Conservation (phyloP, 2,888 invertebrate genomes). For the Athripsodes cinereus region DNA sequence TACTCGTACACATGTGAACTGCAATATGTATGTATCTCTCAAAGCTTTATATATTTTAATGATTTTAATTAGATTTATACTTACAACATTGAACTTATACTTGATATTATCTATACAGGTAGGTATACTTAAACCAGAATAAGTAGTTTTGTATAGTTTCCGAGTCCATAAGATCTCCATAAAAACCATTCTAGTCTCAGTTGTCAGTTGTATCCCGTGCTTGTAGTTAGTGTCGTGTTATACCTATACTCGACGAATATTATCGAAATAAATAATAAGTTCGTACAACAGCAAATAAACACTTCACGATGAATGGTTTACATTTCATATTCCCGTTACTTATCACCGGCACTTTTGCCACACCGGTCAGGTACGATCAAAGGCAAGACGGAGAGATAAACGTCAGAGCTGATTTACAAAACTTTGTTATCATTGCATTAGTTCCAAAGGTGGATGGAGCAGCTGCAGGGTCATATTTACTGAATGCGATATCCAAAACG, state of each 20-base stretch:
- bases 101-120: too few species aligned
- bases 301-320: slow-evolving; percentile 17
- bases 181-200: slow-evolving; percentile 13
- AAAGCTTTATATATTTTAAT: too few species aligned
- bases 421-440: slow-evolving; percentile 64
- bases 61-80: too few species aligned
- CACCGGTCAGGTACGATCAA: slow-evolving; percentile 54
- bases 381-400: slow-evolving; percentile 73
- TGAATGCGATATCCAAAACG: slow-evolving; percentile 34
- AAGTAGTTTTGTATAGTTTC: neutral
- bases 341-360: slow-evolving; percentile 34
- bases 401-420: slow-evolving; percentile 66
- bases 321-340: slow-evolving; percentile 26
- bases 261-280: too few species aligned
- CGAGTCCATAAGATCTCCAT: slow-evolving; percentile 13
- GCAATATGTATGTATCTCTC: too few species aligned
- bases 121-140: too few species aligned
- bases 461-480: slow-evolving; percentile 29
- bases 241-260: too few species aligned
- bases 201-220: slow-evolving; percentile 15
- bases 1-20: too few species aligned
- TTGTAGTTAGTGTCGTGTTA: slow-evolving; percentile 8
- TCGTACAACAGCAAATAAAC: neutral
- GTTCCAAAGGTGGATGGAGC: slow-evolving; percentile 40
- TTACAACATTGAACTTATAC: too few species aligned